These are phyloP conservation scores for Periophthalmus modestus DNA, from an alignment of 2,113 vertebrate species.

Conservation along the genomic window DNA sequence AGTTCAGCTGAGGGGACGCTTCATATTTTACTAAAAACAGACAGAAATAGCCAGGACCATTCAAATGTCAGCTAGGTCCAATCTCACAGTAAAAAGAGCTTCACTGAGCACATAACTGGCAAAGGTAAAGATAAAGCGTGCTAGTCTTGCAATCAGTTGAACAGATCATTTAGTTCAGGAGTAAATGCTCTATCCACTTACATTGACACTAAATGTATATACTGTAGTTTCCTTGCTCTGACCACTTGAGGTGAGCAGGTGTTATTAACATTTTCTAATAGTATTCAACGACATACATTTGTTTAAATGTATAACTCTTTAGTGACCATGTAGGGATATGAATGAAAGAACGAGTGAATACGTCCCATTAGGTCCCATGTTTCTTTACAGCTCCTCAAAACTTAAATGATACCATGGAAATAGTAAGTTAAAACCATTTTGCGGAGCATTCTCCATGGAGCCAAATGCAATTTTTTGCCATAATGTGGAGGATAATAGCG, in stretches of 20 bases:
- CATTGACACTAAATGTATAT: neutral
- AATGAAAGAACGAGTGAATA: neutral
- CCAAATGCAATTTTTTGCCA: too few relatives aligned
- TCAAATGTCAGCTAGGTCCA: neutral
- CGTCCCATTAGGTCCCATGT: neutral
- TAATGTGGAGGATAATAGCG: too few relatives aligned
- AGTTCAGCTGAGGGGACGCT: conserved; percentile 1
- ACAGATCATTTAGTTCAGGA: neutral
- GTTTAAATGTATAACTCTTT: neutral
- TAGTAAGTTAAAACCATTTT: too few relatives aligned
- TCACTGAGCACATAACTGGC: neutral
- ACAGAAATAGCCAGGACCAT: neutral
- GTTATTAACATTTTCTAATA: neutral
- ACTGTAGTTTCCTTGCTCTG: neutral
- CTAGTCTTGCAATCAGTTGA: neutral
- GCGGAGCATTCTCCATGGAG: too few relatives aligned
- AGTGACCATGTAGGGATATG: neutral
- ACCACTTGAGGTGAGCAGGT: neutral
- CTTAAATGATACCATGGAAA: too few relatives aligned
- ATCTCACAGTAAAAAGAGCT: neutral
- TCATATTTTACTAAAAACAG: neutral
- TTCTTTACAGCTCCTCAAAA: too few relatives aligned
- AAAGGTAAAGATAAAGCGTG: neutral
- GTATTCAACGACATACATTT: neutral
- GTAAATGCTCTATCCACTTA: neutral